phyloP scores from a whole-genome alignment of 53 echinoderm and acorn worm genomes.

The Holothuria scabra region DNA sequence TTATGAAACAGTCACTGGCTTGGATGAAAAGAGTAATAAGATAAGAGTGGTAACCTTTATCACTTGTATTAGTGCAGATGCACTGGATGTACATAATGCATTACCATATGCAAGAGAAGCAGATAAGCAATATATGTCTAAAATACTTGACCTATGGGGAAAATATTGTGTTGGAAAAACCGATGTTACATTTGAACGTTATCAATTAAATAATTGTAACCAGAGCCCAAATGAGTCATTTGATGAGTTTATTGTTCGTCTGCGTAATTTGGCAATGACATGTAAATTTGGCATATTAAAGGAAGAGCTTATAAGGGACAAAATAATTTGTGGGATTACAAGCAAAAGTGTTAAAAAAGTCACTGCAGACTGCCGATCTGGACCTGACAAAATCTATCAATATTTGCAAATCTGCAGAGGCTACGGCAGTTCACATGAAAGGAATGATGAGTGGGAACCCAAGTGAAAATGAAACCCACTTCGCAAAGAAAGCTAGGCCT shows the following conservation, averaged over 20 bases:
- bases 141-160: conserved; percentile 56
- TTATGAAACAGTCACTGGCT: conserved; percentile 61
- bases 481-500: conserved; percentile 15
- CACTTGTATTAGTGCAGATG: conserved; percentile 63
- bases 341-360: conserved; percentile 34
- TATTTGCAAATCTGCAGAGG: conserved; percentile 38
- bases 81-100: conserved; percentile 60
- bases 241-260: conserved; percentile 55
- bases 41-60: conserved; percentile 60
- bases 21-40: conserved; percentile 38
- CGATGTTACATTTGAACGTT: conserved; percentile 58
- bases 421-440: conserved; percentile 31
- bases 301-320: conserved; percentile 56
- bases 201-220: conserved; percentile 56
- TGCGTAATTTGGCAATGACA: conserved; percentile 55
- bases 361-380: conserved; percentile 41
- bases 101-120: conserved; percentile 54
- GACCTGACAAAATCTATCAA: neutral
- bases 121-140: conserved; percentile 43
- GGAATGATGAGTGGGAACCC: conserved; percentile 13
- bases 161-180: conserved; percentile 14
- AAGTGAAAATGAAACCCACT: conserved; percentile 14
- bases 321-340: conserved; percentile 53
- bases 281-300: conserved; percentile 53
- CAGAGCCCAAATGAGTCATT: conserved; percentile 46